Evolutionary conservation across 2,888 invertebrate species (phyloP).

Genomic region (Trichacis sp.): DNA sequence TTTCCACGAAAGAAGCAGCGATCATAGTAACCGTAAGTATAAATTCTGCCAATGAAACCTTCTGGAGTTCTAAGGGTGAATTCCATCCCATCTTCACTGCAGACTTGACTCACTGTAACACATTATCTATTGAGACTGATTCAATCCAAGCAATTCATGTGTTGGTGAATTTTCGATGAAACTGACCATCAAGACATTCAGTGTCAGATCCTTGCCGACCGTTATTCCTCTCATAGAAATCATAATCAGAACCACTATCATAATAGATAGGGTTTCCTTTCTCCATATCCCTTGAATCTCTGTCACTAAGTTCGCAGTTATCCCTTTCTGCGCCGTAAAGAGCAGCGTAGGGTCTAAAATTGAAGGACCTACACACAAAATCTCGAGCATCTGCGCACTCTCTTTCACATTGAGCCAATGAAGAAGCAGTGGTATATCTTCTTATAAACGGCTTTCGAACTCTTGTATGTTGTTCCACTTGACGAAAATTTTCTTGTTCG

Average conservation of each 20-base stretch:
- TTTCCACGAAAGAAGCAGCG: conserved; percentile 91
- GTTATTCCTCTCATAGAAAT: conserved; percentile 85
- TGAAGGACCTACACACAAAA: conserved; percentile 79
- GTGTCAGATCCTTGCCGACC: conserved; percentile 78
- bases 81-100: conserved; percentile 95
- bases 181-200: conserved; percentile 88
- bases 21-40: conserved; percentile 92
- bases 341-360: conserved; percentile 74
- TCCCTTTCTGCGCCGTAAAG: conserved; percentile 78
- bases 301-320: conserved; percentile 91
- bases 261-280: conserved; percentile 87
- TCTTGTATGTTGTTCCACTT: conserved; percentile 82
- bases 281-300: conserved; percentile 86
- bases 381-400: conserved; percentile 83
- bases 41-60: conserved; percentile 90
- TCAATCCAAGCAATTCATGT: conserved; percentile 16
- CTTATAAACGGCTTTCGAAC: conserved; percentile 84
- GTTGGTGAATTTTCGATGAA: neutral
- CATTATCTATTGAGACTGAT: conserved; percentile 22
- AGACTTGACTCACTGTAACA: conserved; percentile 85
- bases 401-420: conserved; percentile 84
- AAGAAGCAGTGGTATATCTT: conserved; percentile 79
- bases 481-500: conserved; percentile 84
- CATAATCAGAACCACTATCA: conserved; percentile 85
- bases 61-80: conserved; percentile 90